Evolutionary conservation across 1,140 invertebrate species (phyloP).

Genomic region (Neodiprion pinetum): DNA sequence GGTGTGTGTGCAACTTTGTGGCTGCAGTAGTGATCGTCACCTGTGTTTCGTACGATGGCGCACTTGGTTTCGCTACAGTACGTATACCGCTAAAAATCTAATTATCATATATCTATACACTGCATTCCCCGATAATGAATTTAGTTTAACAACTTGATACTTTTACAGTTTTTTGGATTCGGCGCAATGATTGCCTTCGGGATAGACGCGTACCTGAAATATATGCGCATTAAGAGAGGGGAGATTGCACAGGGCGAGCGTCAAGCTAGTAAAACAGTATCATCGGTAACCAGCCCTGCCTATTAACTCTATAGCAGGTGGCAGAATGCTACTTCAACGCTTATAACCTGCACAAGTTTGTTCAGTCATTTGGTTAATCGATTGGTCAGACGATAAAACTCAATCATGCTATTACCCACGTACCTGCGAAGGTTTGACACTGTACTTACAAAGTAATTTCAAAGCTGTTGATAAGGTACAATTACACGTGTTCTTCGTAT

Average conservation of each 20-base stretch:
- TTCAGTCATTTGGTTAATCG: too few relatives aligned
- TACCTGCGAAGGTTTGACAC: too few relatives aligned
- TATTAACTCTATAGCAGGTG: slow-evolving; percentile 46
- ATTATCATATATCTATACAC: slow-evolving; percentile 22
- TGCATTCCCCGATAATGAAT: slow-evolving; percentile 16
- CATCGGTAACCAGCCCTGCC: slow-evolving; percentile 62
- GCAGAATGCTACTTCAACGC: too few relatives aligned
- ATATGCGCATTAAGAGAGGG: slow-evolving; percentile 67
- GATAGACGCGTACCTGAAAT: slow-evolving; percentile 80
- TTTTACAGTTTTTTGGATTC: slow-evolving; percentile 82
- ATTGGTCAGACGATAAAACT: too few relatives aligned
- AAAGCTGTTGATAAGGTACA: too few relatives aligned
- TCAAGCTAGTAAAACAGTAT: slow-evolving; percentile 69
- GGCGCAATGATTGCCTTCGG: slow-evolving; percentile 78
- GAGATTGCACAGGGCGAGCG: slow-evolving; percentile 77
- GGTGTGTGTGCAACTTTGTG: slow-evolving; percentile 75
- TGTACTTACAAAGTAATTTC: too few relatives aligned
- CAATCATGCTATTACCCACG: too few relatives aligned
- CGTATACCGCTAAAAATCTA: slow-evolving; percentile 50
- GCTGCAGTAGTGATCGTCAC: slow-evolving; percentile 70
- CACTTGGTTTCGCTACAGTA: slow-evolving; percentile 70
- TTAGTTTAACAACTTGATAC: slow-evolving; percentile 27
- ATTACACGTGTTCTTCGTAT: too few relatives aligned
- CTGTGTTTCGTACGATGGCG: slow-evolving; percentile 55
- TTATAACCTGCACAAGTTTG: too few relatives aligned